Evolutionary conservation across 1,140 invertebrate genomes (phyloP).

Genomic region (Trichoplusia ni): DNA sequence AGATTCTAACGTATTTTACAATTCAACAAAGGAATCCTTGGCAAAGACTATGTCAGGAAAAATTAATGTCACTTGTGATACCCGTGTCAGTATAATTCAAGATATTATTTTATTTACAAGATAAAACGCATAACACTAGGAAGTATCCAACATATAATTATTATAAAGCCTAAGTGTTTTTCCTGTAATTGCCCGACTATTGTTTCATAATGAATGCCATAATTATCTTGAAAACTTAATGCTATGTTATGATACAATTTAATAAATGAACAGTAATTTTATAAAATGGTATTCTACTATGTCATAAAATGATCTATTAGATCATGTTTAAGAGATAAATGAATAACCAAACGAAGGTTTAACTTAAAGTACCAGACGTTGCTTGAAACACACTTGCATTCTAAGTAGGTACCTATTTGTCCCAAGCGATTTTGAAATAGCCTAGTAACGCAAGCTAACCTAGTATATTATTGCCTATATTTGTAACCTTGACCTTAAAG

Average conservation of each 20-base stretch:
- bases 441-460: neutral
- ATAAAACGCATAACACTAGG: neutral
- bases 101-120: too few relatives aligned
- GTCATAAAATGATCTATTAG: too few relatives aligned
- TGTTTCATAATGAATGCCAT: constrained; percentile 1
- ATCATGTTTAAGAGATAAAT: too few relatives aligned
- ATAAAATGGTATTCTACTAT: too few relatives aligned
- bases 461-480: constrained; percentile 41
- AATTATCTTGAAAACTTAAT: neutral
- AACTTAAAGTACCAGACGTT: too few relatives aligned
- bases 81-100: neutral
- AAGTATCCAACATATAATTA: constrained; percentile 4
- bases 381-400: too few relatives aligned
- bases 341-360: too few relatives aligned
- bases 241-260: neutral
- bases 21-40: neutral
- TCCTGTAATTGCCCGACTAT: constrained; percentile 1
- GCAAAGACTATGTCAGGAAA: neutral
- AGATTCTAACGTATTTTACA: neutral
- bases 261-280: too few relatives aligned
- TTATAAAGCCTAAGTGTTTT: constrained; percentile 1
- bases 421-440: too few relatives aligned
- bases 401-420: too few relatives aligned
- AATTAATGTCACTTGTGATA: neutral
- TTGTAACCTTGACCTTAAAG: constrained; percentile 62